Base-by-base conservation (phyloP, 37 sponge, comb jelly and placozoan genomes). In the Bolinopsis microptera region DNA sequence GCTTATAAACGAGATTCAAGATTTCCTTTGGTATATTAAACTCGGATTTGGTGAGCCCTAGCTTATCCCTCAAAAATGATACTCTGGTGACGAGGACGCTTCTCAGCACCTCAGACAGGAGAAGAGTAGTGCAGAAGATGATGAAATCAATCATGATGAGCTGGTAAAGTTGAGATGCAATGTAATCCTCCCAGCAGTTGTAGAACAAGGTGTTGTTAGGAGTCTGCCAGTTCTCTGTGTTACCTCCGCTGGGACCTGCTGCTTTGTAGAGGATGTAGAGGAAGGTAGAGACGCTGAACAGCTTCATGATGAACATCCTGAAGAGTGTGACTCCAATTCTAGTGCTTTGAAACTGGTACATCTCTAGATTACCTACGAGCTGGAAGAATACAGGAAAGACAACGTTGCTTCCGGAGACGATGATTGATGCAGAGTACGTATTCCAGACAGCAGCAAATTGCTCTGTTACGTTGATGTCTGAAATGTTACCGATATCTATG, bases 171-270 rank as follows among this genome's bases (percentile, higher is more conserved):
- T 86, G 90, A n/a, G 90, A 33, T 1, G 36, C 90, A 28, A 86
- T 41, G 61, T 86, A 86, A 27, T 86, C 26, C 61, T 86, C 90
- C 90, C 90, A 86, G 61, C 90, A 86, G 90, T 86, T 41, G 90
- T 86, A 86, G 30, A 41, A 36, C 48, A 86, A 30, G 3, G 61
- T 41, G 41, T 86, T 41, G 41, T 39, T 26, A 26, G 34, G 38
- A 23, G 34, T 86, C 80, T 77, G 80, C 80, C 80, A 77, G 3
- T 34, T 2, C 37, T 77, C 80, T 36, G 16, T 1, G 16, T 23
- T 23, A 27, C 61, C 61, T 16, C 61, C 90, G 39, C 90, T 86
- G n/a, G 90, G 61, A 5, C 36, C n/a, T 16, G 61, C 36, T 5
- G 61, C 90, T 0, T 24, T 86, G 16, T 40, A 40, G 25, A 86